These are phyloP conservation scores for Hyles lineata DNA, from an alignment of 2,888 invertebrate species.

Conservation along the genomic window DNA sequence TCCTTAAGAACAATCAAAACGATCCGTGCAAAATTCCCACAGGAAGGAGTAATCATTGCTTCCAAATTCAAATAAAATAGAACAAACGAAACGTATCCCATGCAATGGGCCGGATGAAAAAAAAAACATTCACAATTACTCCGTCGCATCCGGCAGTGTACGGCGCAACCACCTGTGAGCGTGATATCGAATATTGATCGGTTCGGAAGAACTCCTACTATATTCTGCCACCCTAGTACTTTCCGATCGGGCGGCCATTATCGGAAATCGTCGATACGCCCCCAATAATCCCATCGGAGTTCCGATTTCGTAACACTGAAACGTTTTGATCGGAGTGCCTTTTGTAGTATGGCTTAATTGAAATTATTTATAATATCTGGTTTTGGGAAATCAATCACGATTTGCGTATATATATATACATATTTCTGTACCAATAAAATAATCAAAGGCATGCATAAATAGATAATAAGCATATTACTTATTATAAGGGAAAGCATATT, in stretches of 20 bases:
- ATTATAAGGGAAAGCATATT: no score
- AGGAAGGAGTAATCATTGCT: conserved; percentile 6
- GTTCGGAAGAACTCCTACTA: conserved; percentile 69
- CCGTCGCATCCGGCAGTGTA: conserved; percentile 2
- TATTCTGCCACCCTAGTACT: conserved; percentile 69
- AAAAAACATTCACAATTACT: conserved; percentile 4
- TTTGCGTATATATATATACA: no score
- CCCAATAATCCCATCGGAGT: conserved; percentile 48
- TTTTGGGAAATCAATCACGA: no score
- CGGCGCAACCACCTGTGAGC: conserved; percentile 42
- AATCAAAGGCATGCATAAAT: no score
- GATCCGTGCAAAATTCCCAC: conserved; percentile 1
- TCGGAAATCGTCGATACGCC: conserved; percentile 73
- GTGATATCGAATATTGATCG: conserved; percentile 76
- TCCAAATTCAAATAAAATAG: not conserved
- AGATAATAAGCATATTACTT: no score
- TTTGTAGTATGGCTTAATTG: not conserved
- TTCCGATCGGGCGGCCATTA: conserved; percentile 80
- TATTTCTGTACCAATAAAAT: no score
- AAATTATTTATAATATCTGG: no score
- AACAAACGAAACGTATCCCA: conserved; percentile 4
- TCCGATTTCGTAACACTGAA: conserved; percentile 1
- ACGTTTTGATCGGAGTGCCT: not conserved
- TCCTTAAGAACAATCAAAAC: not conserved
- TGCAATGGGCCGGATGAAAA: conserved; percentile 15